These are phyloP conservation scores for Drosophila auraria DNA, from an alignment of 1,140 invertebrate species.

Conservation along the genomic window DNA sequence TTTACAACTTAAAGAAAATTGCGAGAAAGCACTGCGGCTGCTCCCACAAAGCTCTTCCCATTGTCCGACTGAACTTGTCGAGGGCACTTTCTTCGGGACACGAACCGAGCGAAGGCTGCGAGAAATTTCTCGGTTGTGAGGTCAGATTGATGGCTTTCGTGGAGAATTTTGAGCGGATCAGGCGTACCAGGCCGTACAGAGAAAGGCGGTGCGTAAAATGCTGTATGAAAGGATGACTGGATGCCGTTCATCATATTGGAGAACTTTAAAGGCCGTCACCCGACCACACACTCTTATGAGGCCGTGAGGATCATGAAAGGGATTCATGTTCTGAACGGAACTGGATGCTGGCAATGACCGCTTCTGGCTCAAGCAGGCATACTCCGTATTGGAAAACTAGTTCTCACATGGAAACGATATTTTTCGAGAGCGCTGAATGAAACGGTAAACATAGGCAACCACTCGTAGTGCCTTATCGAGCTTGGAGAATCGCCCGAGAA, in stretches of 20 bases:
- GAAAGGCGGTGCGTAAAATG: too few relatives aligned
- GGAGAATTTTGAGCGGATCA: too few relatives aligned
- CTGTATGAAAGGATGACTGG: neutral
- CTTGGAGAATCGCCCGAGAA: neutral
- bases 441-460: neutral
- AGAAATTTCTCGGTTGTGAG: neutral
- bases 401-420: neutral
- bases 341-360: neutral
- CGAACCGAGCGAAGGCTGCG: neutral
- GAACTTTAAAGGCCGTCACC: neutral
- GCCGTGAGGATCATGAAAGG: neutral
- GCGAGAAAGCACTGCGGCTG: neutral
- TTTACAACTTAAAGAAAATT: neutral
- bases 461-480: neutral
- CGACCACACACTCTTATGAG: neutral
- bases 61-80: neutral
- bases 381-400: neutral
- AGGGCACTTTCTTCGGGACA: neutral
- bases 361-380: neutral
- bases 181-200: too few relatives aligned
- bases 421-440: neutral
- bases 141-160: neutral
- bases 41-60: neutral
- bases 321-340: neutral
- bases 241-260: neutral